These are phyloP conservation scores for Polylopha cassiicola DNA, from an alignment of 2,888 invertebrate genomes.

Conservation along the genomic window DNA sequence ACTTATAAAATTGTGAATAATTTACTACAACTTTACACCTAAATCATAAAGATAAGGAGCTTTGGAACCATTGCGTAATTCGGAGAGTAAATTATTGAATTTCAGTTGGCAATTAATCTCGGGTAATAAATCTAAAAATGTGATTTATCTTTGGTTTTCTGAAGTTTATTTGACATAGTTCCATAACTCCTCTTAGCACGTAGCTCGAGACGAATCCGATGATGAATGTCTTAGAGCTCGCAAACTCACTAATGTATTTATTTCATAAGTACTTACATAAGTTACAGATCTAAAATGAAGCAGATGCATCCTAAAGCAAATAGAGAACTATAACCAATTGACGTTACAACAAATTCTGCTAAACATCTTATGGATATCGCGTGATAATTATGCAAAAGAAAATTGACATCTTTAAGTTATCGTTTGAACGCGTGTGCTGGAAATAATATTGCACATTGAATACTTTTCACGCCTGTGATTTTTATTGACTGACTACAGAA, in stretches of 20 bases:
- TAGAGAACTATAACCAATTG: slow-evolving; percentile 60
- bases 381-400: too few relatives aligned
- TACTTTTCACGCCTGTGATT: slow-evolving; percentile 31
- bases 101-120: slow-evolving; percentile 62
- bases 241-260: slow-evolving; percentile 35
- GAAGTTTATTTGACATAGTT: slow-evolving; percentile 57
- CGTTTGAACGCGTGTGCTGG: slow-evolving; percentile 21
- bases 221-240: neutral
- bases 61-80: slow-evolving; percentile 71
- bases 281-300: slow-evolving; percentile 75
- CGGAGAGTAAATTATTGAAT: slow-evolving; percentile 48
- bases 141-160: slow-evolving; percentile 74
- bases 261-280: slow-evolving; percentile 73
- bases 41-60: slow-evolving; percentile 70
- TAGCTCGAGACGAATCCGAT: slow-evolving; percentile 29
- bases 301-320: slow-evolving; percentile 68
- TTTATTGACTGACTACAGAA: slow-evolving; percentile 40
- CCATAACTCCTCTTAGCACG: slow-evolving; percentile 65
- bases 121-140: slow-evolving; percentile 61
- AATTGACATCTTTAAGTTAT: too few relatives aligned
- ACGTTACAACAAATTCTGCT: slow-evolving; percentile 33
- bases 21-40: slow-evolving; percentile 74
- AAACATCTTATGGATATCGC: too few relatives aligned
- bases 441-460: slow-evolving; percentile 36
- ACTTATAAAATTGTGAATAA: slow-evolving; percentile 74